Percentiles rank a stretch among this genome's conserved stretches.
Conservation (phyloP, 2,888 invertebrate species). For the Zhengitettix transpicula region DNA sequence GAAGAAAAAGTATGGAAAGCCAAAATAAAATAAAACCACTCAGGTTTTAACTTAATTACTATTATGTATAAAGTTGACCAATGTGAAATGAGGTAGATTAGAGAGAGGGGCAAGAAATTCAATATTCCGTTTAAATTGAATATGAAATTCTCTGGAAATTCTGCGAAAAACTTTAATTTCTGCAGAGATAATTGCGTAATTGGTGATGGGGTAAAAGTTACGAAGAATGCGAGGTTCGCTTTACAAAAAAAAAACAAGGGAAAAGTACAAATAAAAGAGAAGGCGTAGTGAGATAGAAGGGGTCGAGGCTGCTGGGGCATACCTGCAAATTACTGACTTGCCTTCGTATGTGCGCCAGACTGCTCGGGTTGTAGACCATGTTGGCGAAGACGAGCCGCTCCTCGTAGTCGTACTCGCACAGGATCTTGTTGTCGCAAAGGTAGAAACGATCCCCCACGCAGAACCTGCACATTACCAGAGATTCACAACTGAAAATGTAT, state of each 20-base stretch:
- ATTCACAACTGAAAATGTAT: too few relatives aligned
- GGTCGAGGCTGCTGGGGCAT: constrained; percentile 7
- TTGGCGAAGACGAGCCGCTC: constrained; percentile 80
- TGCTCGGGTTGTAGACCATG: constrained; percentile 73
- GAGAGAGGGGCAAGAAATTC: too few relatives aligned
- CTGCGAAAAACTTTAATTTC: too few relatives aligned
- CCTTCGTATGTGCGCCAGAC: constrained; percentile 70
- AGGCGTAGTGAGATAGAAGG: background rate
- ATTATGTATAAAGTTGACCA: too few relatives aligned
- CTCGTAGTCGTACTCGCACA: constrained; percentile 89
- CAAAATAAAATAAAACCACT: too few relatives aligned
- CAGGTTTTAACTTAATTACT: too few relatives aligned
- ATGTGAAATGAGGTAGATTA: background rate
- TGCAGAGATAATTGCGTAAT: too few relatives aligned
- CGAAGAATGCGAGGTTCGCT: too few relatives aligned
- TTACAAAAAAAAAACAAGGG: background rate
- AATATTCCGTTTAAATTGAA: too few relatives aligned
- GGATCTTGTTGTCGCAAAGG: constrained; percentile 82
- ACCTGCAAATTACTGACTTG: constrained; percentile 55
- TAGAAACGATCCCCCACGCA: constrained; percentile 90
- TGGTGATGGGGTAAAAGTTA: too few relatives aligned
- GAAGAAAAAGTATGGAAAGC: too few relatives aligned
- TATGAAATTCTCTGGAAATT: too few relatives aligned
- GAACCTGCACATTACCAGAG: constrained; percentile 62
- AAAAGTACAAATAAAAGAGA: background rate